Conservation (phyloP, 2,797 vertebrate species). For the Sphenopsis melanotis region DNA sequence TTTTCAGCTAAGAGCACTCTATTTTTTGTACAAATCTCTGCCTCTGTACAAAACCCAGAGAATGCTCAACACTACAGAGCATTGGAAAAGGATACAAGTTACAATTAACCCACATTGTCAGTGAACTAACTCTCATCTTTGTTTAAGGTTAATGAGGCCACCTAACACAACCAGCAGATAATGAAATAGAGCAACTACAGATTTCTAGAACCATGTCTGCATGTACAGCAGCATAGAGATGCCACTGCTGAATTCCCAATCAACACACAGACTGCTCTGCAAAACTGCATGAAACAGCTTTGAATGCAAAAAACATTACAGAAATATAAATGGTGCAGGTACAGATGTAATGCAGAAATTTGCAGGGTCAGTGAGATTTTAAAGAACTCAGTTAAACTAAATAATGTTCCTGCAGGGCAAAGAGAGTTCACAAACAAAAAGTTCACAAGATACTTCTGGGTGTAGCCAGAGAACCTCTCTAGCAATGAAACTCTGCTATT, state of each 20-base stretch:
- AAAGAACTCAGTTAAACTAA: background rate
- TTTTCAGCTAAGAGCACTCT: background rate
- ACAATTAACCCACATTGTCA: background rate
- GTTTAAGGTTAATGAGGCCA: background rate
- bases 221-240: background rate
- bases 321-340: background rate
- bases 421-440: background rate
- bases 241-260: background rate
- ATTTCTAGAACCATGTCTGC: background rate
- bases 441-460: background rate
- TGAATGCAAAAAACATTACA: background rate
- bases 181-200: background rate
- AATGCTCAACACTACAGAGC: background rate
- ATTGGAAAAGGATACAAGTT: background rate
- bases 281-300: background rate
- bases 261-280: background rate
- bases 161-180: background rate
- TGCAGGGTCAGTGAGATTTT: background rate
- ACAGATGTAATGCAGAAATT: background rate
- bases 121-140: background rate
- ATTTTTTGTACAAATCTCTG: background rate
- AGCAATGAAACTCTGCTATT: background rate
- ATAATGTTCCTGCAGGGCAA: background rate
- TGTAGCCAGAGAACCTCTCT: background rate
- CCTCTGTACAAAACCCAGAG: background rate